phyloP scores from a whole-genome alignment of 2,888 invertebrate genomes.

The Galerucella calmariensis region DNA sequence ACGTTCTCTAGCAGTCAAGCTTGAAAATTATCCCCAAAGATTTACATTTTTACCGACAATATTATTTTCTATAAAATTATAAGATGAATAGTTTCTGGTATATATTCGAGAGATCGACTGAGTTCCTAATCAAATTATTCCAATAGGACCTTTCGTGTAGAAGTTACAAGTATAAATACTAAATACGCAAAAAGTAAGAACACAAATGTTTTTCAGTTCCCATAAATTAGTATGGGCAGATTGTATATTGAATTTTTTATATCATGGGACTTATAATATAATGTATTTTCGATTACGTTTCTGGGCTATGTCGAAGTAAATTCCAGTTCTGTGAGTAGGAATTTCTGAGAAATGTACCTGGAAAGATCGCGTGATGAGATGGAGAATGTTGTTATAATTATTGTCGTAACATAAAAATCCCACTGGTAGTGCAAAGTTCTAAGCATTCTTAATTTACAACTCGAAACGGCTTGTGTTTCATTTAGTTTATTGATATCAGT shows the following conservation, averaged over 20 bases:
- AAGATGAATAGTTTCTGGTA: too few relatives aligned
- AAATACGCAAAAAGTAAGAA: too few relatives aligned
- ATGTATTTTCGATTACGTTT: background rate
- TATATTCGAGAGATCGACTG: too few relatives aligned
- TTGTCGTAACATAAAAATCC: constrained; percentile 28
- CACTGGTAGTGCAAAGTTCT: constrained; percentile 26
- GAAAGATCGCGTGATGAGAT: constrained; percentile 29
- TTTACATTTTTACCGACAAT: too few relatives aligned
- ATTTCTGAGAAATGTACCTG: constrained; percentile 31
- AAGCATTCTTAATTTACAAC: constrained; percentile 25
- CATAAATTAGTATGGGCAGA: too few relatives aligned
- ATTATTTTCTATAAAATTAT: too few relatives aligned
- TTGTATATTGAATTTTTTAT: background rate
- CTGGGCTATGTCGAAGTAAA: constrained; percentile 10
- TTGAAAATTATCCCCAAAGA: too few relatives aligned
- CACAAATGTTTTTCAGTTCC: too few relatives aligned
- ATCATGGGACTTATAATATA: background rate
- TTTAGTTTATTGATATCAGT: constrained; percentile 16
- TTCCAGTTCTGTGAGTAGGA: constrained; percentile 19
- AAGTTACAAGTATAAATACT: too few relatives aligned
- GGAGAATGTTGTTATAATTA: constrained; percentile 32
- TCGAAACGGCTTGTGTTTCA: constrained; percentile 15
- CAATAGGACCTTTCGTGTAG: too few relatives aligned
- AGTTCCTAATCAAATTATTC: too few relatives aligned
- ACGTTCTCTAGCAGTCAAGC: too few relatives aligned